Conservation (phyloP, 1,140 invertebrate species). For the Drosophila asahinai region DNA sequence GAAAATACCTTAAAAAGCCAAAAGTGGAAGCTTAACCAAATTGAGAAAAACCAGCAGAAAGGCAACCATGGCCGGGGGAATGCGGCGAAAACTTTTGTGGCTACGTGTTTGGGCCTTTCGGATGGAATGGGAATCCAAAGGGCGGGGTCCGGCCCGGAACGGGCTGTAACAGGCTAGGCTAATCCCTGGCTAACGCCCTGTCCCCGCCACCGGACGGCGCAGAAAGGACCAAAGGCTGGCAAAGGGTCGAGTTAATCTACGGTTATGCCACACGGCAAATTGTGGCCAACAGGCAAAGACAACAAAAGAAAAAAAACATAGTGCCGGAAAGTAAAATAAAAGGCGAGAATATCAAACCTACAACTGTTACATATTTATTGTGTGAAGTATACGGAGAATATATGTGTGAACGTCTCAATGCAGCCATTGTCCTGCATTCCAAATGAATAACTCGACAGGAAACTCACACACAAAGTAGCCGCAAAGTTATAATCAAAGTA, state of each 20-base stretch:
- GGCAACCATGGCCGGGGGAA: conserved; percentile 3
- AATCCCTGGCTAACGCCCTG: conserved; percentile 42
- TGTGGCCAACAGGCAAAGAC: conserved; percentile 5
- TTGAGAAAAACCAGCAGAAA: conserved; percentile 30
- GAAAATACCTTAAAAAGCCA: conserved; percentile 56
- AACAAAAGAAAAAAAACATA: background rate
- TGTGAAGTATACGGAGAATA: conserved; percentile 1
- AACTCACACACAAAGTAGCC: conserved; percentile 10
- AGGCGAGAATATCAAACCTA: conserved; percentile 3
- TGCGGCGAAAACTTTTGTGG: conserved; percentile 43
- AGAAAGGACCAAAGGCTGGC: conserved; percentile 33
- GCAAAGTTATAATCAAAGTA: conserved; percentile 9
- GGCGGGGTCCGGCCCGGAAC: background rate
- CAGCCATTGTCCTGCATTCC: conserved; percentile 39
- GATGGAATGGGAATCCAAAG: background rate
- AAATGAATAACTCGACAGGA: conserved; percentile 21
- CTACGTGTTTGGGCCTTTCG: conserved; percentile 34
- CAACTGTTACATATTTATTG: conserved; percentile 2
- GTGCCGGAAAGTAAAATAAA: conserved; percentile 2
- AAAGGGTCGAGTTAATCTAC: conserved; percentile 73
- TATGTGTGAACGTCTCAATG: conserved; percentile 4
- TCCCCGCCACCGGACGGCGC: background rate
- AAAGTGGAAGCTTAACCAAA: conserved; percentile 55
- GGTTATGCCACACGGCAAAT: conserved; percentile 47
- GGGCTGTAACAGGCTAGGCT: conserved; percentile 27